These are phyloP conservation scores for Hyphantria cunea DNA, from an alignment of 1,140 invertebrate genomes.

Conservation along the genomic window DNA sequence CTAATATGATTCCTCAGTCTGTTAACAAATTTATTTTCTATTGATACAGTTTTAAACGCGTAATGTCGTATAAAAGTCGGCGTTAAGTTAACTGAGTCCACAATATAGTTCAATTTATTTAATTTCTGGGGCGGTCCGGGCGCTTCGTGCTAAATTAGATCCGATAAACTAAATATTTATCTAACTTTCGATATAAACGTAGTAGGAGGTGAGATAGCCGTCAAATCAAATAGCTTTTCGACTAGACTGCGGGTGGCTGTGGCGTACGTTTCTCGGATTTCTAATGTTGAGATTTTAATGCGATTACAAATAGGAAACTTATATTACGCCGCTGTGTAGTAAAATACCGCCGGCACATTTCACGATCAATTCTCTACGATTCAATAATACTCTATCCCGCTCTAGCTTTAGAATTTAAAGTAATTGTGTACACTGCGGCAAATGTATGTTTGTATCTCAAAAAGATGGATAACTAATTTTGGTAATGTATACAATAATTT, in stretches of 20 bases:
- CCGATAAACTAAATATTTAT: conserved; percentile 80
- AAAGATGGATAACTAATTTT: too few relatives aligned
- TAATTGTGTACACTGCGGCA: too few relatives aligned
- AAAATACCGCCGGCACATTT: not conserved
- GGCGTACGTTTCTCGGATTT: conserved; percentile 60
- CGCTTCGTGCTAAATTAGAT: conserved; percentile 76
- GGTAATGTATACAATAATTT: too few relatives aligned
- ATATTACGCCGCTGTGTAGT: conserved; percentile 10
- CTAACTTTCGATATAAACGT: conserved; percentile 80
- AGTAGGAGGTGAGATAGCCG: conserved; percentile 77
- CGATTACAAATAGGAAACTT: conserved; percentile 31
- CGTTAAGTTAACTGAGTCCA: not conserved
- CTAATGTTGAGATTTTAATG: conserved; percentile 58
- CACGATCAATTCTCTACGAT: not conserved
- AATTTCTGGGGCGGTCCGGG: conserved; percentile 39
- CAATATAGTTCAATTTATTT: conserved; percentile 14
- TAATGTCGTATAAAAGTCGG: too few relatives aligned
- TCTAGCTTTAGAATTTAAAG: too few relatives aligned
- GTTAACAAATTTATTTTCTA: too few relatives aligned
- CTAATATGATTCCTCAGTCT: too few relatives aligned
- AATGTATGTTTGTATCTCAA: too few relatives aligned
- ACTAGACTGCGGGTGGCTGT: conserved; percentile 70
- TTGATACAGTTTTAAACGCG: too few relatives aligned
- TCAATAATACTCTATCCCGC: too few relatives aligned
- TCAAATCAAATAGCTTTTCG: conserved; percentile 77